Evolutionary conservation across 2,113 vertebrate genomes (phyloP).

Genomic region (Zosterops hypoxanthus): DNA sequence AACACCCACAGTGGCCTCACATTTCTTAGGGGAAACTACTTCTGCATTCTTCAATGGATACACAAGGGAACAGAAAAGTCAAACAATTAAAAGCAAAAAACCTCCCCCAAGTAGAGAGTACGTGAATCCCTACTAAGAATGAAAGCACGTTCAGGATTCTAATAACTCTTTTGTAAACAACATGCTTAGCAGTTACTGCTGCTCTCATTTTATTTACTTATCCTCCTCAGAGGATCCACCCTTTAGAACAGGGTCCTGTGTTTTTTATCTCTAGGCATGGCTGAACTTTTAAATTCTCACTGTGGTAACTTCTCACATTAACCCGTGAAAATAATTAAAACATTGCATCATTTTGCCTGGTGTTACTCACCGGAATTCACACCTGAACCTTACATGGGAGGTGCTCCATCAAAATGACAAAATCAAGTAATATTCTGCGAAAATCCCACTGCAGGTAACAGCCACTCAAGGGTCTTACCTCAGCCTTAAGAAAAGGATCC

Average conservation of each 20-base stretch:
- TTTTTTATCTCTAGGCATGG: background rate
- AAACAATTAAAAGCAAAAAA: background rate
- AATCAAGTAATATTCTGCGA: background rate
- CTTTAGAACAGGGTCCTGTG: background rate
- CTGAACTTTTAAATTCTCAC: background rate
- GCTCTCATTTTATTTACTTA: background rate
- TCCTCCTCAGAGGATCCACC: background rate
- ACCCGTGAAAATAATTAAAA: background rate
- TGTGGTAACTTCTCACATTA: background rate
- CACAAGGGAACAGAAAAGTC: background rate
- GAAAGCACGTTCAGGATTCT: background rate
- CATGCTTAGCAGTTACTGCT: background rate
- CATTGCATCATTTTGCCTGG: background rate
- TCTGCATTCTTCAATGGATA: background rate
- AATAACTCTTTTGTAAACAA: background rate
- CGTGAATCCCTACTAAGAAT: background rate
- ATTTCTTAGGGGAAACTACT: background rate
- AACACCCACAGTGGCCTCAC: background rate
- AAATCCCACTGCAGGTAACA: background rate
- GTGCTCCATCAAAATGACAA: background rate
- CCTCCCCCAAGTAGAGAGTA: background rate
- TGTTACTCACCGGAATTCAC: background rate
- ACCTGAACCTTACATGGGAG: background rate
- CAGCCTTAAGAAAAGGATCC: slow-evolving; percentile 10
- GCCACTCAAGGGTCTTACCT: slow-evolving; percentile 4